Conservation (phyloP, 2,888 invertebrate species). For the Eurytoma adleriae region DNA sequence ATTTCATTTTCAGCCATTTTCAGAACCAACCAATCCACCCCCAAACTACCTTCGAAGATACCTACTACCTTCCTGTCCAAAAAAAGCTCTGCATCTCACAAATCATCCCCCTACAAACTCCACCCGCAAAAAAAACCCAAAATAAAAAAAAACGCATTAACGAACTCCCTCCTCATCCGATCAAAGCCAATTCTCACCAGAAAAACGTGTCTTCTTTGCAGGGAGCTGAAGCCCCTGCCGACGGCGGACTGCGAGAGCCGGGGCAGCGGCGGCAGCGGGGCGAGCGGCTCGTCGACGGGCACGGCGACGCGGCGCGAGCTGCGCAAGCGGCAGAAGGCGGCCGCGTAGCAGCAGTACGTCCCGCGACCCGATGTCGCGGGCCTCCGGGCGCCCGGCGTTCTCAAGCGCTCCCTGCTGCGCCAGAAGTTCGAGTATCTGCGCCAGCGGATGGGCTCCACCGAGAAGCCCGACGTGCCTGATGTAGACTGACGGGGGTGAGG, state of each 20-base stretch:
- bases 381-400: slow-evolving; percentile 69
- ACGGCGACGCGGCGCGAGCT: slow-evolving; percentile 76
- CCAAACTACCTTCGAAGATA: too few relatives aligned
- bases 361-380: slow-evolving; percentile 73
- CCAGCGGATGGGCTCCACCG: slow-evolving; percentile 68
- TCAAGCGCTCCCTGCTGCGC: slow-evolving; percentile 71
- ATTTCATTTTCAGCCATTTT: too few relatives aligned
- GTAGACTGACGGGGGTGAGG: slow-evolving; percentile 36
- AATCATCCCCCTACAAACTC: too few relatives aligned
- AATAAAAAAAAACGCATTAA: too few relatives aligned
- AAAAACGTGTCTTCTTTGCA: slow-evolving; percentile 61
- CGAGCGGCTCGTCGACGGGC: slow-evolving; percentile 55
- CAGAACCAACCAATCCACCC: too few relatives aligned
- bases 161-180: too few relatives aligned
- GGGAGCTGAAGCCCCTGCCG: slow-evolving; percentile 83
- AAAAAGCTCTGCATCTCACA: too few relatives aligned
- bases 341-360: slow-evolving; percentile 78
- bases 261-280: not conserved
- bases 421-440: slow-evolving; percentile 67
- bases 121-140: too few relatives aligned
- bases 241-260: slow-evolving; percentile 76
- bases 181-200: too few relatives aligned
- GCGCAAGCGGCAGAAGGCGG: slow-evolving; percentile 82
- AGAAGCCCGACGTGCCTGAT: slow-evolving; percentile 63
- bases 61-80: too few relatives aligned